Conservation (phyloP, 2,888 invertebrate genomes). For the Dendrolimus pini region DNA sequence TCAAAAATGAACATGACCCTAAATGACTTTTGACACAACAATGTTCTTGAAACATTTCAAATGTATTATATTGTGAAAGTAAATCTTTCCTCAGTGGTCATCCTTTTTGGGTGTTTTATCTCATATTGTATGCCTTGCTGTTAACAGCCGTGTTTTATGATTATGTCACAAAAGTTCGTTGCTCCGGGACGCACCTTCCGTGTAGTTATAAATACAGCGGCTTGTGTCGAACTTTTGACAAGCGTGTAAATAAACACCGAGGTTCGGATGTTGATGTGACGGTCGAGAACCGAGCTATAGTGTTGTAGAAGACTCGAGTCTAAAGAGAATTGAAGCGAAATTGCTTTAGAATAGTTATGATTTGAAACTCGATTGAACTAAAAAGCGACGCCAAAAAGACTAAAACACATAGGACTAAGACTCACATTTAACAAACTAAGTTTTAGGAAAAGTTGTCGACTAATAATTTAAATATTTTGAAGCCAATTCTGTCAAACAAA, state of each 20-base stretch:
- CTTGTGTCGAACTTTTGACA: slow-evolving; percentile 70
- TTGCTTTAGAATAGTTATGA: too few relatives aligned
- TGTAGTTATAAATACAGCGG: slow-evolving; percentile 59
- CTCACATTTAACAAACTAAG: too few relatives aligned
- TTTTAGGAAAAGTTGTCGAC: too few relatives aligned
- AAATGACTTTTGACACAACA: slow-evolving; percentile 15
- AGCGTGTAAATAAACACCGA: slow-evolving; percentile 60
- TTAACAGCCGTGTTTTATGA: slow-evolving; percentile 29
- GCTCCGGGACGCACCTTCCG: slow-evolving; percentile 67
- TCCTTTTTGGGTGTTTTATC: slow-evolving; percentile 39
- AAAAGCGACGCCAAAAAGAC: too few relatives aligned
- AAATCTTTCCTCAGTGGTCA: slow-evolving; percentile 38
- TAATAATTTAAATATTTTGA: too few relatives aligned
- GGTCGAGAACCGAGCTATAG: slow-evolving; percentile 4
- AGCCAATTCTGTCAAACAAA: too few relatives aligned
- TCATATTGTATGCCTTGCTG: slow-evolving; percentile 23
- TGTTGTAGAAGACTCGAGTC: not conserved
- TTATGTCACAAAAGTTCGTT: slow-evolving; percentile 48
- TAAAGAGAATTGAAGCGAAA: too few relatives aligned
- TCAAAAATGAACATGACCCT: not conserved
- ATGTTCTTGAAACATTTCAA: slow-evolving; percentile 10
- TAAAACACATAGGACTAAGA: too few relatives aligned
- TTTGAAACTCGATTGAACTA: too few relatives aligned
- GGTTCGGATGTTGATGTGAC: slow-evolving; percentile 37
- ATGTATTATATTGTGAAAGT: slow-evolving; percentile 11